phyloP scores from a whole-genome alignment of 1,140 invertebrate genomes.

The Pogonognathellus flavescens region DNA sequence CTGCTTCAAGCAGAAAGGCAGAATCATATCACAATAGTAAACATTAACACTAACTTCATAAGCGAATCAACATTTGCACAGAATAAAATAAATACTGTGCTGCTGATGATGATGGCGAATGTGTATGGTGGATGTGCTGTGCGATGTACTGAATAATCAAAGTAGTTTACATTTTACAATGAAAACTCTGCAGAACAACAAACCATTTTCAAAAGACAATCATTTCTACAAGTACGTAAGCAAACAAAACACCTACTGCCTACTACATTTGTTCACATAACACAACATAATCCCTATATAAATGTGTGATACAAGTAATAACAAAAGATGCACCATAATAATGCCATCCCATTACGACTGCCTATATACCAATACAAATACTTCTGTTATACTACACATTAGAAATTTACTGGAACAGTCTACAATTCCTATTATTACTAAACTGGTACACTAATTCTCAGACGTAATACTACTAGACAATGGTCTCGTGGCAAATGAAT shows the following conservation, averaged over 20 bases:
- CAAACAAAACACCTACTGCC: not conserved
- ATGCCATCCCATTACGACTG: no score
- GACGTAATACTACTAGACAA: no score
- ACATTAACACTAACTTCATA: not conserved
- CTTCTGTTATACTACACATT: no score
- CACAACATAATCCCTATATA: no score
- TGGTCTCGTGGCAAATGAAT: no score
- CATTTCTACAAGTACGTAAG: not conserved
- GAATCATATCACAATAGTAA: not conserved
- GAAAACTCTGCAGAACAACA: not conserved
- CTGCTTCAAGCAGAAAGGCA: not conserved
- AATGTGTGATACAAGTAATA: no score
- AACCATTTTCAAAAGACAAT: not conserved
- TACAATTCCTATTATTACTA: no score
- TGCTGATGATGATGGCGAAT: not conserved
- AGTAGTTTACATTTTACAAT: slow-evolving; percentile 34
- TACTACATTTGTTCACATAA: no score
- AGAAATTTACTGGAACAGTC: no score
- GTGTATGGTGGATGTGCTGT: not conserved
- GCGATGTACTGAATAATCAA: not conserved
- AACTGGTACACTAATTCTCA: no score
- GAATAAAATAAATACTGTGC: slow-evolving; percentile 9
- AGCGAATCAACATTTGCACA: not conserved
- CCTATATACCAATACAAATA: no score
- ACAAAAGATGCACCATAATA: no score